Percentiles rank a stretch among this genome's conserved stretches.
phyloP scores from a whole-genome alignment of 2,797 vertebrate species.

The Mus minutoides region DNA sequence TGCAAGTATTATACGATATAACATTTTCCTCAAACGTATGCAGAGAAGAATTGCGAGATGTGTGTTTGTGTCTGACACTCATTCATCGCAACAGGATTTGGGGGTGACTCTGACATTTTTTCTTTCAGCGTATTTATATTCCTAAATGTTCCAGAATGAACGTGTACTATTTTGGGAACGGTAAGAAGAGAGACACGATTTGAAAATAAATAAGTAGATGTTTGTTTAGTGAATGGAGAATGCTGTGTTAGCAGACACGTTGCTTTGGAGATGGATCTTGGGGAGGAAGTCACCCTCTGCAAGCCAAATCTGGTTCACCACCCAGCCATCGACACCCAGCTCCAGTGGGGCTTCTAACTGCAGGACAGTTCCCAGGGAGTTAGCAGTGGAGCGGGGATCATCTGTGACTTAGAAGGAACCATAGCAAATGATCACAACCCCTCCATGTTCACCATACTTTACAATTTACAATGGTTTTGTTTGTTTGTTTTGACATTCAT shows the following conservation, averaged over 20 bases:
- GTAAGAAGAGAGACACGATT: constrained; percentile 61
- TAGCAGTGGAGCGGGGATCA: not conserved
- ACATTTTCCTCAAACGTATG: constrained; percentile 45
- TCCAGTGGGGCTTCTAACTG: not conserved
- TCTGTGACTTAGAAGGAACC: not conserved
- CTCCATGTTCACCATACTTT: not conserved
- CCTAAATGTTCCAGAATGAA: constrained; percentile 58
- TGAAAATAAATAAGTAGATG: constrained; percentile 74
- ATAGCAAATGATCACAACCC: not conserved
- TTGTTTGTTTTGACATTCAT: not conserved
- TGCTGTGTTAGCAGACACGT: not conserved
- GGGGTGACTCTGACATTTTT: constrained; percentile 58
- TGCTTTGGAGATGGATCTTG: constrained; percentile 55
- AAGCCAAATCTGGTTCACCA: not conserved
- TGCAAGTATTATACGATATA: not conserved
- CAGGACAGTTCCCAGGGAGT: not conserved
- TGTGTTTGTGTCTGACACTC: constrained; percentile 36
- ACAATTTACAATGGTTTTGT: not conserved
- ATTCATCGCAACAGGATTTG: not conserved
- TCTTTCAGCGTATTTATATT: constrained; percentile 51
- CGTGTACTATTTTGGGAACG: constrained; percentile 57
- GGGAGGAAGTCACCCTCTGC: not conserved
- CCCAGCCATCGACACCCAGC: not conserved
- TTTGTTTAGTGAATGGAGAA: constrained; percentile 66
- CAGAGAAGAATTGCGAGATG: not conserved